Conservation (phyloP, 2,113 vertebrate genomes). For the Rhabdomys dilectus region DNA sequence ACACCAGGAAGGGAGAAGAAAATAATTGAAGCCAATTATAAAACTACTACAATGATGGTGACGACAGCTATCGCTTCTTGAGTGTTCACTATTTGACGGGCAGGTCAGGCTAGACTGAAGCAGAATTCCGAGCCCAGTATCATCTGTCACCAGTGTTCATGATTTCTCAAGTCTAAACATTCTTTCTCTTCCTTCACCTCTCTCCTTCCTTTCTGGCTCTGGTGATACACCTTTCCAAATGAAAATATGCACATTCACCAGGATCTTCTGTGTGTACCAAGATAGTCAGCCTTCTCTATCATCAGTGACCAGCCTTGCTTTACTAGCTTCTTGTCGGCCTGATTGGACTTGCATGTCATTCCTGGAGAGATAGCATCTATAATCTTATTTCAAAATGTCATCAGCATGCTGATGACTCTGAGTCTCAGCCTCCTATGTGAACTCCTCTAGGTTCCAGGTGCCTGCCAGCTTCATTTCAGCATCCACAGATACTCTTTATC, state of each 20-base stretch:
- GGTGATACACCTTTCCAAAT: not conserved
- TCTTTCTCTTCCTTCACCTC: not conserved
- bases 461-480: not conserved
- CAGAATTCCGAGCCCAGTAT: not conserved
- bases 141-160: not conserved
- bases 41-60: not conserved
- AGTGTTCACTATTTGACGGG: not conserved
- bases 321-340: not conserved
- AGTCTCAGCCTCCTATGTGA: not conserved
- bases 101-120: not conserved
- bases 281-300: not conserved
- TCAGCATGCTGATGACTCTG: not conserved
- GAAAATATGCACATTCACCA: not conserved
- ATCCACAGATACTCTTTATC: not conserved
- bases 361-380: not conserved
- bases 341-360: not conserved
- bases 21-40: conserved; percentile 19
- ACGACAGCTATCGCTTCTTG: not conserved
- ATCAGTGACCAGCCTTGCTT: not conserved
- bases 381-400: not conserved
- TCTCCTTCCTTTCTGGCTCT: conserved; percentile 5
- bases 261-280: not conserved
- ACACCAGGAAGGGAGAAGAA: not conserved
- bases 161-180: not conserved
- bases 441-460: not conserved